Percentiles rank a stretch among this genome's conserved stretches.
Conservation (phyloP, 2,888 invertebrate species). For the Noctua fimbriata region DNA sequence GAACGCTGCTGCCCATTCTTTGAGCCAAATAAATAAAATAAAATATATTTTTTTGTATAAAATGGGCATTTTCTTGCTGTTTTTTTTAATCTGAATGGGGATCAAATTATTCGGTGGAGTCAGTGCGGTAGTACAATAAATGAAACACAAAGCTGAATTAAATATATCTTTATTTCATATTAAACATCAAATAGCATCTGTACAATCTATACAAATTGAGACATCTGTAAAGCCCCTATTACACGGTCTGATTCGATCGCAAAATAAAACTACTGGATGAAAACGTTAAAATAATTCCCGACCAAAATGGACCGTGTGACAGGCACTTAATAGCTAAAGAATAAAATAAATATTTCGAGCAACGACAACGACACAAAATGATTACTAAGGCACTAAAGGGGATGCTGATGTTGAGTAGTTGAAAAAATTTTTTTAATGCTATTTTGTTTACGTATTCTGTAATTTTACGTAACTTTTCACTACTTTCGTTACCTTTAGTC, state of each 20-base stretch:
- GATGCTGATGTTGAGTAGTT: conserved; percentile 40
- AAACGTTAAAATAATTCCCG: neutral
- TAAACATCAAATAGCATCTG: conserved; percentile 65
- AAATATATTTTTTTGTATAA: too few relatives aligned
- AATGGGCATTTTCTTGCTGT: too few relatives aligned
- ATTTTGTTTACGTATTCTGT: conserved; percentile 33
- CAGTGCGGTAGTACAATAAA: neutral
- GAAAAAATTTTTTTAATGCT: conserved; percentile 32
- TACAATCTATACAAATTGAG: conserved; percentile 65
- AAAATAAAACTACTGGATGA: conserved; percentile 11
- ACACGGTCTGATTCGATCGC: conserved; percentile 36
- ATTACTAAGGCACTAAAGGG: conserved; percentile 60
- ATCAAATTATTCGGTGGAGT: neutral
- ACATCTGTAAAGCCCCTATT: conserved; percentile 18
- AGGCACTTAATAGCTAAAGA: conserved; percentile 8
- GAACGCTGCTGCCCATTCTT: too few relatives aligned
- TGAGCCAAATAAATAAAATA: too few relatives aligned
- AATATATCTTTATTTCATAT: conserved; percentile 66
- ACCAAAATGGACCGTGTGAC: conserved; percentile 17
- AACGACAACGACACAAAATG: conserved; percentile 44
- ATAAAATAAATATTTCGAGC: conserved; percentile 42
- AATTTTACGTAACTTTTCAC: conserved; percentile 34
- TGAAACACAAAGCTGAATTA: conserved; percentile 51
- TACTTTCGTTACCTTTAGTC: conserved; percentile 56
- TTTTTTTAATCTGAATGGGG: too few relatives aligned